Evolutionary conservation across 2,888 invertebrate genomes (phyloP).

Genomic region (Hesperia comma): DNA sequence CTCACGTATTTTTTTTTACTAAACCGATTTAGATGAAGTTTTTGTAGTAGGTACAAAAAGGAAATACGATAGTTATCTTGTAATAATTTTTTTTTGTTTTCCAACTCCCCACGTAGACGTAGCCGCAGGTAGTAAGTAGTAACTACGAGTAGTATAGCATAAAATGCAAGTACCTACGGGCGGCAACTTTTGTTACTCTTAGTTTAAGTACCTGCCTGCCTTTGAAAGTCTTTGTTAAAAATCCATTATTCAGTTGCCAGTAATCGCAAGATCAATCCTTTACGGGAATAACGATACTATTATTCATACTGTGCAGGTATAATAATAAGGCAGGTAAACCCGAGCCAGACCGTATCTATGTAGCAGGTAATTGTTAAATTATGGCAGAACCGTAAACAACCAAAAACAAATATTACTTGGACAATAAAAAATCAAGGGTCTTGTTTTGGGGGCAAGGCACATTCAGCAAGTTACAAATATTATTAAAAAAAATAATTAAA

Average conservation of each 20-base stretch:
- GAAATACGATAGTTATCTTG: no score
- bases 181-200: not conserved
- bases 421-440: no score
- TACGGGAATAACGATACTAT: conserved; percentile 1
- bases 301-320: conserved; percentile 11
- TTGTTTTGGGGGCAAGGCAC: no score
- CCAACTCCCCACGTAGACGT: no score
- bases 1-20: no score
- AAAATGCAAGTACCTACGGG: not conserved
- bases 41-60: no score
- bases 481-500: no score
- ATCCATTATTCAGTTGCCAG: not conserved
- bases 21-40: no score
- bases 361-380: not conserved
- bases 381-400: not conserved
- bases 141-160: not conserved
- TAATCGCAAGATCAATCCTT: conserved; percentile 11
- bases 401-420: not conserved
- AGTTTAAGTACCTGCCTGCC: not conserved
- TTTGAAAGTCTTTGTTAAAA: conserved; percentile 3
- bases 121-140: no score
- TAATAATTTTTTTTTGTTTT: no score
- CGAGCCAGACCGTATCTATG: conserved; percentile 4
- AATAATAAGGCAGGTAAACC: conserved; percentile 22
- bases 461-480: no score